Base-by-base conservation (phyloP, 2,888 invertebrate species). In the Meiosimyza platycephala region DNA sequence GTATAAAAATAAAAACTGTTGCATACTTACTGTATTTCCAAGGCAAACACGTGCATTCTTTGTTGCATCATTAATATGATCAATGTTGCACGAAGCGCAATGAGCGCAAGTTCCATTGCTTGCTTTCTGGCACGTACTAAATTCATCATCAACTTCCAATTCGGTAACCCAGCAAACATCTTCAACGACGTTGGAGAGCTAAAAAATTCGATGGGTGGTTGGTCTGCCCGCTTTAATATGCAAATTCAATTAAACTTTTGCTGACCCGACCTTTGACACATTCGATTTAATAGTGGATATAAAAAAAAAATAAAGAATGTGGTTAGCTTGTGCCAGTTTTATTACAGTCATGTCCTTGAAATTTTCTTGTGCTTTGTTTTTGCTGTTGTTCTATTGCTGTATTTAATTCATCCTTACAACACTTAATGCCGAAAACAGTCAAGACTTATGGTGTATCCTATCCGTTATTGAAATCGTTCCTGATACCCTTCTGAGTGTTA, bases 181-280 rank as follows among this genome's bases (percentile, higher is more conserved):
- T 47, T 18, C n/a, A 64, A 9, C 48, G 47, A 28, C 16, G 11
- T 50, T 63, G 47, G 40, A 55, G 55, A 55, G 51, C 13, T n/a
- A 9, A 52, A 12, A 33, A 9, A 15, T 40, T 71, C 40, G n/a
- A n/a, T 47, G n/a, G 57, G 48, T 15, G 40, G 15, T 33, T 18
- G 13, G 40, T 40, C 16, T n/a, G 5, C 22, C 22, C 51, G 22
- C 40, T 68, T 68, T 48, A 59, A 28, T 68, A 68, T 68, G 68
- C 57, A 68, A 22, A 59, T 68, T 68, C 68, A 15, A 68, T 68
- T 68, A 68, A 68, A 40, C 57, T 16, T 59, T 50, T 18, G 6
- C 15, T 40, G 40, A 40, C 6, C 57, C 50, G 68, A 22, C 59
- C 59, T 68, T 11, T 50, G 67, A 33, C 9, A 16, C 40, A 9